Evolutionary conservation across 2,888 invertebrate species (phyloP).

Genomic region (Meteorus cinctellus): DNA sequence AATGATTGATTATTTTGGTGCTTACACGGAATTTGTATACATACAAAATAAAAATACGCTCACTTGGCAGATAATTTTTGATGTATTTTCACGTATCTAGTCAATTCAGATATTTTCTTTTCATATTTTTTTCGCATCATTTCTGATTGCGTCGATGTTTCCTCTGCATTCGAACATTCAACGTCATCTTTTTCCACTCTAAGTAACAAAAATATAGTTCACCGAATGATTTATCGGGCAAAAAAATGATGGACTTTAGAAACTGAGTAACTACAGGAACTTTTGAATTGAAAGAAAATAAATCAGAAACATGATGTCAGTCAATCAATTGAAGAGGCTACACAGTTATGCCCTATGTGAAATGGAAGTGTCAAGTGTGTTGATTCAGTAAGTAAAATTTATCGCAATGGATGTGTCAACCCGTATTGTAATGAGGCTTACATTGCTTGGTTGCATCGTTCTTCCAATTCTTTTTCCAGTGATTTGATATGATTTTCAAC

Average conservation of each 20-base stretch:
- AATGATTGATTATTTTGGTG: slow-evolving; percentile 12
- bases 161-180: slow-evolving; percentile 45
- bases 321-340: too few species aligned
- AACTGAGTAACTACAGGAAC: too few species aligned
- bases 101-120: slow-evolving; percentile 76
- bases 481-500: slow-evolving; percentile 62
- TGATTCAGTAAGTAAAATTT: too few species aligned
- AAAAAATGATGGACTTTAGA: too few species aligned
- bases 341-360: too few species aligned
- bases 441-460: slow-evolving; percentile 14
- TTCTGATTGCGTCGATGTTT: slow-evolving; percentile 50
- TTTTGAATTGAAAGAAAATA: neutral
- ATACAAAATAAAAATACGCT: slow-evolving; percentile 50
- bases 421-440: neutral
- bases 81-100: slow-evolving; percentile 77
- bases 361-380: too few species aligned
- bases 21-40: neutral
- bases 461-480: slow-evolving; percentile 62
- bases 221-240: too few species aligned
- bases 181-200: slow-evolving; percentile 45
- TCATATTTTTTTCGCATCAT: slow-evolving; percentile 64
- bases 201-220: neutral
- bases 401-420: too few species aligned
- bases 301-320: too few species aligned
- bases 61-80: slow-evolving; percentile 78